Percentiles rank a stretch among this genome's conserved stretches.
Conservation (phyloP, 2,888 invertebrate genomes). For the Machimus atricapillus region DNA sequence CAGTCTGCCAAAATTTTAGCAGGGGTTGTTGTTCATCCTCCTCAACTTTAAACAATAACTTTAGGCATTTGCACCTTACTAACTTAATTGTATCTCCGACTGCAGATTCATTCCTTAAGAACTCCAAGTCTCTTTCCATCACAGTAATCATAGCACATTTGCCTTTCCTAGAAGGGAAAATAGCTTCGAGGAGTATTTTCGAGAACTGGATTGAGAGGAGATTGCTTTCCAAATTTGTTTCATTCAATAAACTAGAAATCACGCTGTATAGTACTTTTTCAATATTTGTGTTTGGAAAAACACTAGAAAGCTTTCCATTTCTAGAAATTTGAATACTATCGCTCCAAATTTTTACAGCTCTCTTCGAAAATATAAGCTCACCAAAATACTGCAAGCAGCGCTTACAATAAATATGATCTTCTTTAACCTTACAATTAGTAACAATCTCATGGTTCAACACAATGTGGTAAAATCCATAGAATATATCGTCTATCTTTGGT, state of each 20-base stretch:
- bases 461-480: constrained; percentile 47
- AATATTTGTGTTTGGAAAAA: neutral
- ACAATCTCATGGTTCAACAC: constrained; percentile 42
- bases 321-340: constrained; percentile 2
- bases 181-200: constrained; percentile 41
- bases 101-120: constrained; percentile 10
- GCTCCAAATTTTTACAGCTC: constrained; percentile 41
- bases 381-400: constrained; percentile 47
- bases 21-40: constrained; percentile 27
- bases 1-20: constrained; percentile 41
- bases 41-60: constrained; percentile 39
- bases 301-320: neutral
- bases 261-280: neutral
- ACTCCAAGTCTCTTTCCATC: constrained; percentile 38
- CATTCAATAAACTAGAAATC: neutral
- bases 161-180: constrained; percentile 36
- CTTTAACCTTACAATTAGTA: constrained; percentile 32
- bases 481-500: constrained; percentile 45
- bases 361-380: constrained; percentile 21
- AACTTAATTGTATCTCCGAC: neutral
- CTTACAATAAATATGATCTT: constrained; percentile 44
- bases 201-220: constrained; percentile 36
- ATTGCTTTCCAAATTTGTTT: constrained; percentile 2
- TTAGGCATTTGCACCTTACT: constrained; percentile 11
- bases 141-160: constrained; percentile 39